Evolutionary conservation across 2,888 invertebrate genomes (phyloP).

Genomic region (Troilus luridus): DNA sequence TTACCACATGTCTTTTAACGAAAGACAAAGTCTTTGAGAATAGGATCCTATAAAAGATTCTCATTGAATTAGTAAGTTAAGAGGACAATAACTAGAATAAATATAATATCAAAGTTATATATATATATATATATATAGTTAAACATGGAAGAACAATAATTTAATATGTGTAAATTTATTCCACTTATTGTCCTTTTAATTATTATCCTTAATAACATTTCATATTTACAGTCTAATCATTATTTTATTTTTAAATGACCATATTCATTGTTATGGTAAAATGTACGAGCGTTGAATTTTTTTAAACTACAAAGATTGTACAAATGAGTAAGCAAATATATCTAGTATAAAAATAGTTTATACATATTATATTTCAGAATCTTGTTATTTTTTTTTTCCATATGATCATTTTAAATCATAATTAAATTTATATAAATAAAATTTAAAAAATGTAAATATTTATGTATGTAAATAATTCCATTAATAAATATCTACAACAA

Average conservation of each 20-base stretch:
- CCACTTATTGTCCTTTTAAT: background rate
- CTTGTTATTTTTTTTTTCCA: background rate
- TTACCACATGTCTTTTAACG: background rate
- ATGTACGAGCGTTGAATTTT: background rate
- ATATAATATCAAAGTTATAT: too few species aligned
- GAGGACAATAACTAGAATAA: background rate
- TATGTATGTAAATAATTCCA: slow-evolving; percentile 15
- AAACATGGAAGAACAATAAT: background rate
- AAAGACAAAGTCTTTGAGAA: background rate
- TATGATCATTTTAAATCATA: background rate
- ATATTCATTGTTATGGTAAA: background rate
- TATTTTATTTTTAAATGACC: background rate
- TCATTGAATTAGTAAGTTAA: background rate
- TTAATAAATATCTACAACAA: slow-evolving; percentile 12
- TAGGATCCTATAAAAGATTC: background rate
- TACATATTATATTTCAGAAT: background rate
- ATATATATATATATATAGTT: background rate
- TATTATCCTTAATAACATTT: background rate
- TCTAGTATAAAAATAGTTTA: background rate
- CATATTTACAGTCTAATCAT: background rate
- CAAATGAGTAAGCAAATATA: background rate
- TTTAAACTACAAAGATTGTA: background rate
- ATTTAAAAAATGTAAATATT: background rate
- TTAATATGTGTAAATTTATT: background rate
- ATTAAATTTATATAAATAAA: background rate